A percentile compares a stretch with the other conserved stretches of the same genome.
These are phyloP conservation scores for Etheostoma nigrum DNA, from an alignment of 2,797 vertebrate species.

Conservation along the genomic window DNA sequence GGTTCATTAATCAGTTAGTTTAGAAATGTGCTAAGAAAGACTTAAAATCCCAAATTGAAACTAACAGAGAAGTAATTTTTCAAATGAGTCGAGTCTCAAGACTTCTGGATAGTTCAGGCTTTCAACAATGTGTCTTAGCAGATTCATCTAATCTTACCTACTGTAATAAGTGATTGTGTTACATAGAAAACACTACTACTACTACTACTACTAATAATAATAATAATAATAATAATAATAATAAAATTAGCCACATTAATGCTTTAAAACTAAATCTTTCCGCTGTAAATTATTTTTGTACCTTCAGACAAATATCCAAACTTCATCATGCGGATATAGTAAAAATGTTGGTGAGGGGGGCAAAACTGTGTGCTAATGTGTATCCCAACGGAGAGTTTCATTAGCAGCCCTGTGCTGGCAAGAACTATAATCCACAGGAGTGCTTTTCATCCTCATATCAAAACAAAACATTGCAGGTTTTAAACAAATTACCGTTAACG, in stretches of 20 bases:
- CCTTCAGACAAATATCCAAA: background rate
- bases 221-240: background rate
- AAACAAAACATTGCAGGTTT: no score
- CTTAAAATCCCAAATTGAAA: constrained; percentile 11
- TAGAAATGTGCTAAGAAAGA: background rate
- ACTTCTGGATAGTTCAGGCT: background rate
- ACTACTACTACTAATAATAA: no score
- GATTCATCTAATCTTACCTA: background rate
- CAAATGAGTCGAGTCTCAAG: background rate
- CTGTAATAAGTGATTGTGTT: background rate
- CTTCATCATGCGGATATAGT: background rate
- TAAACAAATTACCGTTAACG: no score
- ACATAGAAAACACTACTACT: background rate
- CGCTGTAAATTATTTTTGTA: background rate
- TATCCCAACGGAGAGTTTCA: no score
- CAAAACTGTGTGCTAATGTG: background rate
- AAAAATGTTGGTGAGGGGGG: background rate
- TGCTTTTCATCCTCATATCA: no score
- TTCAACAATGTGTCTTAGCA: background rate
- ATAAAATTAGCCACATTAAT: background rate
- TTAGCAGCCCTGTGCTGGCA: no score
- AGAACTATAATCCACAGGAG: no score
- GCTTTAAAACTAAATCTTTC: background rate
- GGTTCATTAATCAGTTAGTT: constrained; percentile 37
- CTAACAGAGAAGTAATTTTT: background rate